These are phyloP conservation scores for Corythucha ciliata DNA, from an alignment of 2,888 invertebrate species.

Conservation along the genomic window DNA sequence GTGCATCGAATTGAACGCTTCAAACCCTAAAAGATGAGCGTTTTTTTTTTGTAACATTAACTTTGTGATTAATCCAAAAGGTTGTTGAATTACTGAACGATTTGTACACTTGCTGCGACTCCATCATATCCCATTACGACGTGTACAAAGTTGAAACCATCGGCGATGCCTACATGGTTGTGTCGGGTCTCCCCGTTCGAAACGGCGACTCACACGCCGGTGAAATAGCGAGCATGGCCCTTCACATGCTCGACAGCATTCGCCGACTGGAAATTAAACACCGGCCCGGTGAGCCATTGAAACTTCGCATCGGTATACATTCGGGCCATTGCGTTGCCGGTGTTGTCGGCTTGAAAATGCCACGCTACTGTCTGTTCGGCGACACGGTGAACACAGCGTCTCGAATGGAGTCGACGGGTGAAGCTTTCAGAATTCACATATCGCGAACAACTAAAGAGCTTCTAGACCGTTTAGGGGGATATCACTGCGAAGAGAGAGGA, in stretches of 20 bases:
- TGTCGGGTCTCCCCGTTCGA: conserved; percentile 63
- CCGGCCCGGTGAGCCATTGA: conserved; percentile 55
- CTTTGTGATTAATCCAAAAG: conserved; percentile 42
- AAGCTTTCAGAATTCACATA: conserved; percentile 64
- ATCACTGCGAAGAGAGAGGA: conserved; percentile 62
- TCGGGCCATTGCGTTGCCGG: conserved; percentile 71
- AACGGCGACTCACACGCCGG: conserved; percentile 66
- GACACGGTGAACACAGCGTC: conserved; percentile 77
- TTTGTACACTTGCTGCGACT: conserved; percentile 78
- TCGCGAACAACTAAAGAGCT: conserved; percentile 60
- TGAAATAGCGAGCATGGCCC: conserved; percentile 68
- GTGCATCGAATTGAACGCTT: conserved; percentile 38
- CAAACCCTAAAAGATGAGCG: background rate
- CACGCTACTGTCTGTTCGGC: conserved; percentile 72
- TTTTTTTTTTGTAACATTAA: background rate
- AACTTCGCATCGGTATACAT: conserved; percentile 63
- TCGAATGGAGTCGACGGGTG: conserved; percentile 68
- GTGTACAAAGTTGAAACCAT: conserved; percentile 83
- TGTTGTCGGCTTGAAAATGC: conserved; percentile 75
- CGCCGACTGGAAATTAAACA: conserved; percentile 60
- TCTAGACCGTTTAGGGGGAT: conserved; percentile 61
- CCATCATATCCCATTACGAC: conserved; percentile 76
- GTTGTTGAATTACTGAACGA: conserved; percentile 81
- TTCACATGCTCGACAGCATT: conserved; percentile 62
- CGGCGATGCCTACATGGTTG: conserved; percentile 72